Evolutionary conservation across 2,113 vertebrate species (phyloP).

Genomic region (Oceanodroma tethys): DNA sequence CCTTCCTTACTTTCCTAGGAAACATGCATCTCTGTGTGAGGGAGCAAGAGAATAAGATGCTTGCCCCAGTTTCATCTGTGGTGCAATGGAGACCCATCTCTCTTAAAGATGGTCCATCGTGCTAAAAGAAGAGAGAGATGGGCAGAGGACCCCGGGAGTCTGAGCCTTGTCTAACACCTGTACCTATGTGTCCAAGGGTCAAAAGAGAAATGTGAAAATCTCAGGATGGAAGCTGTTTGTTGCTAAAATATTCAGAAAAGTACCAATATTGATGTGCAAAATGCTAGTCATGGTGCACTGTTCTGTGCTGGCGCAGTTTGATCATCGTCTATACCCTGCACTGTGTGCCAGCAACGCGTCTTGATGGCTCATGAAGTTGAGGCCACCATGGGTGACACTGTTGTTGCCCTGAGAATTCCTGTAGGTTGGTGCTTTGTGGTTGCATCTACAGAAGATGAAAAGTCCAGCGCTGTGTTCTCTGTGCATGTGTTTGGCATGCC

Average conservation of each 20-base stretch:
- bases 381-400: fast-evolving
- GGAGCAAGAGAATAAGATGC: background rate
- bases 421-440: background rate
- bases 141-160: background rate
- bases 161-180: background rate
- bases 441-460: fast-evolving
- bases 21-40: background rate
- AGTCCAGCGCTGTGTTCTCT: background rate
- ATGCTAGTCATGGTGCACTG: fast-evolving
- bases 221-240: background rate
- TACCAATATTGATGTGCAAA: fast-evolving
- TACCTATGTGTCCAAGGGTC: background rate
- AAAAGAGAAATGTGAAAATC: background rate
- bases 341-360: background rate
- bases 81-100: background rate
- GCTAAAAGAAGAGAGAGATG: background rate
- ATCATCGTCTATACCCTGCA: fast-evolving
- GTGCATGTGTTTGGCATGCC: fast-evolving
- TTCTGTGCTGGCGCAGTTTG: too few species aligned
- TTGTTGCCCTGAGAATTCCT: background rate
- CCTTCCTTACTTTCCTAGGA: background rate
- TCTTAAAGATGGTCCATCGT: background rate
- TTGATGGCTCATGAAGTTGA: fast-evolving
- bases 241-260: background rate
- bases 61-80: background rate